Percentiles rank a stretch among this genome's conserved stretches.
These are phyloP conservation scores for Prosapia bicincta DNA, from an alignment of 2,888 invertebrate species.

Conservation along the genomic window DNA sequence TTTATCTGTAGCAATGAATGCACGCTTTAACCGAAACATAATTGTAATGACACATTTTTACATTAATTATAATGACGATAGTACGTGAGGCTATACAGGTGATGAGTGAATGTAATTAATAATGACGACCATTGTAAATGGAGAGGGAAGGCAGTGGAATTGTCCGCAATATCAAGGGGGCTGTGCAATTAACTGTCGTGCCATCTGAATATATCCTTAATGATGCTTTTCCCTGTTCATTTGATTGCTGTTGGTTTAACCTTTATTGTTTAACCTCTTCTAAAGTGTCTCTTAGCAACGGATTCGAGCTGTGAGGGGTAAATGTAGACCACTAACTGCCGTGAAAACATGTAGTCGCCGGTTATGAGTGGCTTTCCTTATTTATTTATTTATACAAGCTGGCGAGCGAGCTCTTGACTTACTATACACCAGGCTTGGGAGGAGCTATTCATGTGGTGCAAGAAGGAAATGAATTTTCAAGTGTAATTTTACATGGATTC, in stretches of 20 bases:
- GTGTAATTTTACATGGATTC: no score
- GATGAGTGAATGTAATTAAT: not conserved
- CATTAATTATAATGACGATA: not conserved
- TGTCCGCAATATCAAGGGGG: not conserved
- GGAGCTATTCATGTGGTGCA: no score
- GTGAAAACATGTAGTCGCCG: no score
- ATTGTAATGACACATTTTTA: not conserved
- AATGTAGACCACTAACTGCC: no score
- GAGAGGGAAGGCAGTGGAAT: not conserved
- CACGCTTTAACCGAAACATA: no score
- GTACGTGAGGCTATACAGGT: not conserved
- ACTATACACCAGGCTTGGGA: no score
- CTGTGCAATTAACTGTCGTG: not conserved
- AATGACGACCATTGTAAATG: not conserved
- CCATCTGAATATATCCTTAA: slow-evolving; percentile 2
- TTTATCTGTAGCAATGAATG: no score
- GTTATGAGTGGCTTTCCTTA: no score
- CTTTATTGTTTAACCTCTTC: not conserved
- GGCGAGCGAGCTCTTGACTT: no score
- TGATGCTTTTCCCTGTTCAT: not conserved
- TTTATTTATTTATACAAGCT: no score
- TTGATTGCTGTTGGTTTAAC: not conserved
- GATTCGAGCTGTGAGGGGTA: no score
- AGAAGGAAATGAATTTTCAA: no score
- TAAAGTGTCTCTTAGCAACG: not conserved